Conservation (phyloP, 2,797 vertebrate genomes). For the Hydrolagus colliei region DNA sequence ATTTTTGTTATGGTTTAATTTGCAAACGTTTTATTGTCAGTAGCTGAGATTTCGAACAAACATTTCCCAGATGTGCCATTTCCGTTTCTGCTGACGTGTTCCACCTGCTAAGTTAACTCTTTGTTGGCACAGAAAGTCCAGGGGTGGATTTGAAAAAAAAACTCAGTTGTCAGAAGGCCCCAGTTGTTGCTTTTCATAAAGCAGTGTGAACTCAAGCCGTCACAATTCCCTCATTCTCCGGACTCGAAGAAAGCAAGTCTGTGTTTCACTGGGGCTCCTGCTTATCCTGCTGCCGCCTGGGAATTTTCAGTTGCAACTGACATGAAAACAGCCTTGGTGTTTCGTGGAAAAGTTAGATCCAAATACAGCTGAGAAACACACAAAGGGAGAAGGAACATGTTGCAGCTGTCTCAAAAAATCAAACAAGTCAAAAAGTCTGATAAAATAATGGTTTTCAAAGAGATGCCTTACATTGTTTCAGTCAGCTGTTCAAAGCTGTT, state of each 20-base stretch:
- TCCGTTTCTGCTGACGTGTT: neutral
- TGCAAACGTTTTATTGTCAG: neutral
- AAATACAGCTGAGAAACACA: neutral
- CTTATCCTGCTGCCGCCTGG: neutral
- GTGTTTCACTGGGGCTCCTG: neutral
- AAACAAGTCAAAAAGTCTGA: neutral
- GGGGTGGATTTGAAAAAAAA: neutral
- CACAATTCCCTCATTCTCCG: slow-evolving; percentile 20
- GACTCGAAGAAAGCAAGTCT: slow-evolving; percentile 1
- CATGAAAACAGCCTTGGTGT: neutral
- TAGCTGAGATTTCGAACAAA: neutral
- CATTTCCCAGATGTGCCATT: slow-evolving; percentile 19
- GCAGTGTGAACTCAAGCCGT: neutral
- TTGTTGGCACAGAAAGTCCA: neutral
- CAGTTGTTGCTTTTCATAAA: slow-evolving; percentile 17
- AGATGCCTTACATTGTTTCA: slow-evolving; percentile 22
- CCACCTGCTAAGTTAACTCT: slow-evolving; percentile 8
- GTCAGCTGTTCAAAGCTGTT: neutral
- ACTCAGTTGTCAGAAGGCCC: neutral
- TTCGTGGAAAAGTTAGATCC: slow-evolving; percentile 16
- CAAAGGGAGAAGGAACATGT: neutral
- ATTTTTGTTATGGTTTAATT: neutral
- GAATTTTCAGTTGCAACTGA: neutral
- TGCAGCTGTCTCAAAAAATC: slow-evolving; percentile 13
- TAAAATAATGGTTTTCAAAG: slow-evolving; percentile 20